Evolutionary conservation across 2,113 vertebrate species (phyloP), one percentile per base, ranked within the genome.

Genomic region (Tragulus kanchil): DNA sequence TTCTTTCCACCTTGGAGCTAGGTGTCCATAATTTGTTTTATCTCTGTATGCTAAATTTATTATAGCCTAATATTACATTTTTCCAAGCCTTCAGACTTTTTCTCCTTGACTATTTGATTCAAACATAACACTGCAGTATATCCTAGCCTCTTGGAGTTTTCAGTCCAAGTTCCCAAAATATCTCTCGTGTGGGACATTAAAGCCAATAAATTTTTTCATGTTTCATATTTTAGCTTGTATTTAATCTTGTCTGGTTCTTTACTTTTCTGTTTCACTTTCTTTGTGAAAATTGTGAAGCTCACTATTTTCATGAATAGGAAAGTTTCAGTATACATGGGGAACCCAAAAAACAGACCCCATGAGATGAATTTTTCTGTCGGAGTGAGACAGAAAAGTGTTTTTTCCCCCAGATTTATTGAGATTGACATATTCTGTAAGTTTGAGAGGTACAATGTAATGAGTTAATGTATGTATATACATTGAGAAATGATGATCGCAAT

Each of bases 191-290:
- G n/a, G 54, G 50, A 36, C n/a, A 61, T 3, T 67, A 36, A 65
- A 73, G 9, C 11, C 11, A 93, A n/a, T 85, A 59, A 61, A 77
- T 15, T 64, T 93, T 48, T 19, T 42, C 75, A 45, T 83, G 14
- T 73, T 82, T 92, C 48, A 77, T 8, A 78, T 77, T 83, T 75
- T 89, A 58, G 36, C 59, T 92, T 85, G 8, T 61, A 31, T 69
- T 90, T 93, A 95, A 65, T 31, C 25, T 65, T 69, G 58, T 73
- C 54, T 75, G 6, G 6, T 78, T 95, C 48, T 79, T 85, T 54
- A 77, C 16, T 92, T 75, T 83, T 87, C 14, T 86, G 58, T 83
- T 90, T 86, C 36, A 67, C 25, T 96, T 90, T 79, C 19, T 91
- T 85, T 91, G 8, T 36, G 5, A 16, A 7, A 58, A 86, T 77